Conservation (phyloP, 2,113 vertebrate species). For the Phaetusa simplex region DNA sequence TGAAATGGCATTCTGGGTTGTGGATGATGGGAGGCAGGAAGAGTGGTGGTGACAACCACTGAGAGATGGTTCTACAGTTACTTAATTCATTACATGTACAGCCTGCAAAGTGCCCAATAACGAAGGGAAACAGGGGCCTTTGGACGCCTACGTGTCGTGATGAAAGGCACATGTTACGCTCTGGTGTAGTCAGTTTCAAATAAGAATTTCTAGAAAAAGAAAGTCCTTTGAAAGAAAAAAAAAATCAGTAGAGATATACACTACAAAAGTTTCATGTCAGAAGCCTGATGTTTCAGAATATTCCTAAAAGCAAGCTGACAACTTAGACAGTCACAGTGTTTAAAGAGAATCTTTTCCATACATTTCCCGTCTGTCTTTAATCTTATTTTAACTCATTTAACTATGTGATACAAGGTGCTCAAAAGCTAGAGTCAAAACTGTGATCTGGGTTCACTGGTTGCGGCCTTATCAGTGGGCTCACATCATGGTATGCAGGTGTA, state of each 20-base stretch:
- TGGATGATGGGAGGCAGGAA: background rate
- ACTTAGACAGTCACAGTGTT: background rate
- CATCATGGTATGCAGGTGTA: rapidly evolving
- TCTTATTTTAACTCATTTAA: background rate
- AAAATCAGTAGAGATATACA: background rate
- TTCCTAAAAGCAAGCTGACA: background rate
- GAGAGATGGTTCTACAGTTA: background rate
- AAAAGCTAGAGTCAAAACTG: background rate
- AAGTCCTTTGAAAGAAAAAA: background rate
- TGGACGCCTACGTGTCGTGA: background rate
- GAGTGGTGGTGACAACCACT: background rate
- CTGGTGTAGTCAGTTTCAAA: background rate
- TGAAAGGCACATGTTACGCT: background rate
- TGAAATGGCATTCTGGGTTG: background rate
- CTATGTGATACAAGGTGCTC: background rate
- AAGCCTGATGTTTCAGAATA: background rate
- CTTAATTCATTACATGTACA: background rate
- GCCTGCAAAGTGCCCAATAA: background rate
- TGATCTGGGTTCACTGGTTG: background rate
- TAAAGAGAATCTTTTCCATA: background rate
- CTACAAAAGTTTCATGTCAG: background rate
- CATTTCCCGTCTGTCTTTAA: background rate
- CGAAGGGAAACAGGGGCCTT: background rate
- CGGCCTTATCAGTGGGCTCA: background rate
- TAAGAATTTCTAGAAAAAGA: background rate